Conservation (phyloP, 2,113 vertebrate species). For the Lynx canadensis region DNA sequence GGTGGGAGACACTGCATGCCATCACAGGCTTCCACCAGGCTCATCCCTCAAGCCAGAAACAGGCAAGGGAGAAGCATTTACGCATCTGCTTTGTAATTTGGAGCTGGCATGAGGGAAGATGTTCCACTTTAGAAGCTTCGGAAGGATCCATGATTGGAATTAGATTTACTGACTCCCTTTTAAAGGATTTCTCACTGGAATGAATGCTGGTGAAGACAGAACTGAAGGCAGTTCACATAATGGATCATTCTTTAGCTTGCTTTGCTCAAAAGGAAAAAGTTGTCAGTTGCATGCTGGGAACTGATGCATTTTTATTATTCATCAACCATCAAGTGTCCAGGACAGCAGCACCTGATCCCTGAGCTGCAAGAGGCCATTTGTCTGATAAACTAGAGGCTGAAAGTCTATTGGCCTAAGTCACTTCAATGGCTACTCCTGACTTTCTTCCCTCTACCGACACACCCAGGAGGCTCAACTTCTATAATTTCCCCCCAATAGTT, state of each 20-base stretch:
- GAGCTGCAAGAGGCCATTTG: background rate
- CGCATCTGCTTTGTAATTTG: background rate
- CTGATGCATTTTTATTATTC: background rate
- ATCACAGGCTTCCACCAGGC: background rate
- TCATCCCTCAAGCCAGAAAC: background rate
- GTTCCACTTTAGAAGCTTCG: background rate
- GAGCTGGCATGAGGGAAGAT: background rate
- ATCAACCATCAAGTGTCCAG: too few species aligned
- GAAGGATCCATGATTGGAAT: background rate
- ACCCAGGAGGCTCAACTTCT: background rate
- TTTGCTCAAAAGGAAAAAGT: background rate
- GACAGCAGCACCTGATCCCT: background rate
- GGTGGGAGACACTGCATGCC: background rate
- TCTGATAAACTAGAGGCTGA: background rate
- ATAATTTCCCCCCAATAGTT: background rate
- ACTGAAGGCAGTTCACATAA: background rate
- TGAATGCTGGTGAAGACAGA: background rate
- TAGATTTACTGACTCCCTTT: background rate
- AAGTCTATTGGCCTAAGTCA: background rate
- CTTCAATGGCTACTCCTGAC: background rate
- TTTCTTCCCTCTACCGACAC: background rate
- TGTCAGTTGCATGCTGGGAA: background rate
- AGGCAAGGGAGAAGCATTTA: background rate
- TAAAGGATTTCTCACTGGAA: background rate
- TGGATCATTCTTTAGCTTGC: background rate